Evolutionary conservation across 1,140 invertebrate species (phyloP), one percentile per base, ranked within the genome.

Genomic region (Gonatopus flavifemur): DNA sequence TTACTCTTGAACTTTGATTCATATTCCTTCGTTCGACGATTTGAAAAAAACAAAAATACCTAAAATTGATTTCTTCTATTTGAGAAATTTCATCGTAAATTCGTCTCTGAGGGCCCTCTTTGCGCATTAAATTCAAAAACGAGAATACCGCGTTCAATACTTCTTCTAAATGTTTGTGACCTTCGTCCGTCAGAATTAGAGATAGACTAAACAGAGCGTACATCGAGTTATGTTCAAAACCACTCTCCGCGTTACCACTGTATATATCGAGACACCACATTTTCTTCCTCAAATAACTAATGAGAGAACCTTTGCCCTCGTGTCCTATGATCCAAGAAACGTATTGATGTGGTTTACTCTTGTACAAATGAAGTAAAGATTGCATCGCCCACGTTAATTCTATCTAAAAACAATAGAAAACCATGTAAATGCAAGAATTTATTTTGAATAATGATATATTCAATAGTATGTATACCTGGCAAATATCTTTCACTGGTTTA

Each of bases 291-390:
- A 97, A 77, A 65, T 90, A 91, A 28, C 89, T 89, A 1, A 94
- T 82, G 9, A 97, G 73, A 59, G 91, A 93, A 18, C 92, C 93
- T 58, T 86, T 84, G 2, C 93, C 93, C 76, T 96, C 93, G 70
- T 96, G 89, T 0, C 91, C 93, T 4, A 96, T 75, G 4, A 96
- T 71, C 74, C 87, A 91, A 1, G 88, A 86, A 0, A 96, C 66
- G 60, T 94, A 93, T 36, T 88, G 80, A 49, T 89, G 81, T 0
- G 90, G 88, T 73, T 92, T 92, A 20, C 80, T 82, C 70, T 84
- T 84, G 68, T 93, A 94, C 13, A 86, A 78, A 35, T 86, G 70
- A 49, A 83, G 67, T n/a, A 90, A 67, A 1, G 89, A 82, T n/a
- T 89, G 88, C 74, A 94, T 81, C 7, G 85, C 80, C 91, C 91